Base-by-base conservation (phyloP, 2,888 invertebrate genomes). In the Drosophila neonasuta region DNA sequence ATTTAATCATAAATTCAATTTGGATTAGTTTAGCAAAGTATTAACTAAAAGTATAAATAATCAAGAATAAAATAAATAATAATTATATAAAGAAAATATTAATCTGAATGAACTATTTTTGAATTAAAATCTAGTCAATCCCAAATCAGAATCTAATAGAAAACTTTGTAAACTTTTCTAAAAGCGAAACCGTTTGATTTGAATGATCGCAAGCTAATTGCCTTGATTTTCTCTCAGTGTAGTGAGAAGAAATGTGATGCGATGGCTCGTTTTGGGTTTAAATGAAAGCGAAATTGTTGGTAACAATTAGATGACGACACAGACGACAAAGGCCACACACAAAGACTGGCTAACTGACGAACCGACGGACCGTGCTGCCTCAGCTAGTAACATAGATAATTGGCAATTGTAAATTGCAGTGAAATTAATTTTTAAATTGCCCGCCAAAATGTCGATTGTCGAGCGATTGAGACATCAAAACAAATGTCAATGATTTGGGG, bases 391-490 rank as follows among this genome's bases (percentile, higher is more conserved):
- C 24, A 24, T 24, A 54, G 42, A 44, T 54, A 86, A 86, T 86
- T 82, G 81, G 71, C 67, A 72, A 62, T 67, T 68, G 71, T 70
- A 86, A 80, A 82, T 82, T 82, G 84, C 79, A 79, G 64, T 68
- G 68, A 86, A 82, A 82, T 86, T 86, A 86, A 84, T 70, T 84
- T 80, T 80, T 71, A 84, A 82, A 82, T 86, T 86, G 59, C 74
- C 75, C 79, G 85, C 79, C 85, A 84, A 82, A 82, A 84, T 86
- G 82, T 77, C 79, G 72, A 82, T 68, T 86, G 82, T 77, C 79
- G 72, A 82, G 68, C 72, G 74, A 85, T 82, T 82, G 79, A 74
- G 69, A 84, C 81, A 86, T 80, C 75, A 32, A 55, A 32, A 55
- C 54, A 81, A 81, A 82, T 82, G 81, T 86, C 81, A 82, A 86